Evolutionary conservation across 2,113 vertebrate species (phyloP).

Genomic region (Zootoca vivipara): DNA sequence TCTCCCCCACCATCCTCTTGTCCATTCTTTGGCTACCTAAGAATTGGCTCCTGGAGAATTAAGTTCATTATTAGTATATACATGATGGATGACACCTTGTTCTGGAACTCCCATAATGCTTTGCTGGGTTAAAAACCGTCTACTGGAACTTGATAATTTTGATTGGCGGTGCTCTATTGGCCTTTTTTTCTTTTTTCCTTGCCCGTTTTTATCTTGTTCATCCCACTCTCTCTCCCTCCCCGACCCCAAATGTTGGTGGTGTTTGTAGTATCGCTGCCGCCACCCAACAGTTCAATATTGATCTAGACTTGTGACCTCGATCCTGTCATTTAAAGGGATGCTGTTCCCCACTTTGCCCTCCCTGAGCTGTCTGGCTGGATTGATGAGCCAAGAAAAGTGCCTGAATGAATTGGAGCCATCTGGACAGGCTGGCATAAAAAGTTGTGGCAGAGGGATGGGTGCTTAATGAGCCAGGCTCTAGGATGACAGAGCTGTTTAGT

Average conservation of each 20-base stretch:
- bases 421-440: conserved; percentile 33
- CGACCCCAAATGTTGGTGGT: not conserved
- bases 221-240: not conserved
- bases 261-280: conserved; percentile 7
- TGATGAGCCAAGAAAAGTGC: conserved; percentile 65
- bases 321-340: conserved; percentile 64
- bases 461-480: conserved; percentile 61
- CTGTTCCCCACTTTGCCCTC: not conserved
- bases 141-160: not conserved
- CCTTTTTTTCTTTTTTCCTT: not conserved
- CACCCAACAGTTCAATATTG: conserved; percentile 28
- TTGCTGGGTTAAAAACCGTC: not conserved
- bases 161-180: not conserved
- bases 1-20: not conserved
- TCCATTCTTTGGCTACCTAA: not conserved
- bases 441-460: conserved; percentile 30
- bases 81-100: not conserved
- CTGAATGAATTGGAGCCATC: conserved; percentile 67
- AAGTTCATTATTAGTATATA: not conserved
- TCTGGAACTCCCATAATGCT: not conserved
- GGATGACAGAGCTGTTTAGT: conserved; percentile 48
- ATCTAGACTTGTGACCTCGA: conserved; percentile 57
- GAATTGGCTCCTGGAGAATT: not conserved
- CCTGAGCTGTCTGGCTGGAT: conserved; percentile 49
- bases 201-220: conserved; percentile 1